phyloP scores from a whole-genome alignment of 2,113 vertebrate species.

The Oreochromis tanganicae region DNA sequence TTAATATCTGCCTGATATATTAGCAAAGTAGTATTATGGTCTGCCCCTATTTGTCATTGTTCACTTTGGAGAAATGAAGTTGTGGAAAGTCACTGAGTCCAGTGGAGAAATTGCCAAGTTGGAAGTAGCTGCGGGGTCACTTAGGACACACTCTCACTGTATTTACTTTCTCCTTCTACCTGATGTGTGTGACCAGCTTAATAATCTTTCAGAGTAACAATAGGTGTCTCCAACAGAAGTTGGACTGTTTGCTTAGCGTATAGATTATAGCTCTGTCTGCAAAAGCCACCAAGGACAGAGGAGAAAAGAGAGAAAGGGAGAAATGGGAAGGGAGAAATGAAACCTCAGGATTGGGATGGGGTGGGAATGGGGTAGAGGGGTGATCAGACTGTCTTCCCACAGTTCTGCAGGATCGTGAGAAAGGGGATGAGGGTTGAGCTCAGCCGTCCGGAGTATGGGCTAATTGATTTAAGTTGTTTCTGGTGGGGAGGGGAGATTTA shows the following conservation, averaged over 20 bases:
- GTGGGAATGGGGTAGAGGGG: not conserved
- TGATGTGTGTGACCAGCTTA: not conserved
- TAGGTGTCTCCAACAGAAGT: not conserved
- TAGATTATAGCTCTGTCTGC: not conserved
- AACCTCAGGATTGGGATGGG: not conserved
- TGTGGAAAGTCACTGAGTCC: conserved; percentile 2
- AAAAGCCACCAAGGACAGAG: not conserved
- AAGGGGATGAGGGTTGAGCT: conserved; percentile 60
- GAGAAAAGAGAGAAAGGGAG: not conserved
- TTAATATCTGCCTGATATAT: conserved; percentile 13
- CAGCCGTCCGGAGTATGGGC: conserved; percentile 59
- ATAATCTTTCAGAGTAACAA: not conserved
- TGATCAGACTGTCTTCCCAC: conserved; percentile 46
- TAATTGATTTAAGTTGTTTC: conserved; percentile 76
- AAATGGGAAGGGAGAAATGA: not conserved
- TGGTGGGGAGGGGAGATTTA: conserved; percentile 52
- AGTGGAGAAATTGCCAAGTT: not conserved
- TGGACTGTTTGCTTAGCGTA: not conserved
- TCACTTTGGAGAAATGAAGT: not conserved
- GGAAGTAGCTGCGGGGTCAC: not conserved
- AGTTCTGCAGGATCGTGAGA: conserved; percentile 74
- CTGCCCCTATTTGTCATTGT: not conserved
- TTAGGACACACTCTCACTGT: not conserved
- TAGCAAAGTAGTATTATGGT: not conserved
- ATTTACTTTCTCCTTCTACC: not conserved